A percentile compares a stretch with the other conserved stretches of the same genome.
phyloP scores from a whole-genome alignment of 1,140 invertebrate genomes.

The Heterodera schachtii region DNA sequence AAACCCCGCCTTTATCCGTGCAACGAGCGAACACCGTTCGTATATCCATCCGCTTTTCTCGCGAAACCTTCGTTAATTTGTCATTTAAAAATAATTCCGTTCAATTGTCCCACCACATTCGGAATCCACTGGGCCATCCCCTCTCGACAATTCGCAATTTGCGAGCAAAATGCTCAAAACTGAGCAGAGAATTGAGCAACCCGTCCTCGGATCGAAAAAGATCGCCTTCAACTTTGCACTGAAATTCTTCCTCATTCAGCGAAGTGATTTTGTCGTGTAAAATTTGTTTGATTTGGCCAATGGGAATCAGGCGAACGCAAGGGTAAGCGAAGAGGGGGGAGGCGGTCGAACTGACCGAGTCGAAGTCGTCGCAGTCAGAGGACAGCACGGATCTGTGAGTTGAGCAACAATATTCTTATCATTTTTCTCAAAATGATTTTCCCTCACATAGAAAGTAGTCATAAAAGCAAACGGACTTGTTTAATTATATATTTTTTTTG shows the following conservation, averaged over 20 bases:
- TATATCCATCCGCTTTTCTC: slow-evolving; percentile 43
- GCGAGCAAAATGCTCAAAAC: slow-evolving; percentile 36
- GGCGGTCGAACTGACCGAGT: slow-evolving; percentile 5
- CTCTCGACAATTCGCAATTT: slow-evolving; percentile 19
- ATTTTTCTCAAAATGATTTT: neutral
- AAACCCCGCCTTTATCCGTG: slow-evolving; percentile 37
- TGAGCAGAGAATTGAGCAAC: slow-evolving; percentile 26
- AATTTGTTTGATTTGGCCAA: slow-evolving; percentile 11
- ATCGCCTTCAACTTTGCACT: slow-evolving; percentile 29
- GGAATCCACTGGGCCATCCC: slow-evolving; percentile 30
- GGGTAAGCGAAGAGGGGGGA: slow-evolving; percentile 18
- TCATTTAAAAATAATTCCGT: neutral
- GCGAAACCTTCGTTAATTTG: slow-evolving; percentile 27
- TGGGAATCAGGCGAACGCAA: slow-evolving; percentile 9
- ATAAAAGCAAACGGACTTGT: too few relatives aligned
- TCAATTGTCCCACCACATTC: slow-evolving; percentile 26
- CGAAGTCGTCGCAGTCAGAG: neutral
- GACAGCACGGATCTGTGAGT: slow-evolving; percentile 11
- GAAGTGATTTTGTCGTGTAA: slow-evolving; percentile 6
- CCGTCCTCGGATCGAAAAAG: slow-evolving; percentile 32
- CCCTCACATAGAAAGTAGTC: too few relatives aligned
- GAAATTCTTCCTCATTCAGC: slow-evolving; percentile 15
- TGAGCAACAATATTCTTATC: neutral
- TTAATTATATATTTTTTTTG: too few relatives aligned
- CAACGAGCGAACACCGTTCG: slow-evolving; percentile 28